A percentile compares a stretch with the other conserved stretches of the same genome.
These are phyloP conservation scores for Actinia tenebrosa DNA, from an alignment of 64 coral and sea anemone genomes.

Conservation along the genomic window DNA sequence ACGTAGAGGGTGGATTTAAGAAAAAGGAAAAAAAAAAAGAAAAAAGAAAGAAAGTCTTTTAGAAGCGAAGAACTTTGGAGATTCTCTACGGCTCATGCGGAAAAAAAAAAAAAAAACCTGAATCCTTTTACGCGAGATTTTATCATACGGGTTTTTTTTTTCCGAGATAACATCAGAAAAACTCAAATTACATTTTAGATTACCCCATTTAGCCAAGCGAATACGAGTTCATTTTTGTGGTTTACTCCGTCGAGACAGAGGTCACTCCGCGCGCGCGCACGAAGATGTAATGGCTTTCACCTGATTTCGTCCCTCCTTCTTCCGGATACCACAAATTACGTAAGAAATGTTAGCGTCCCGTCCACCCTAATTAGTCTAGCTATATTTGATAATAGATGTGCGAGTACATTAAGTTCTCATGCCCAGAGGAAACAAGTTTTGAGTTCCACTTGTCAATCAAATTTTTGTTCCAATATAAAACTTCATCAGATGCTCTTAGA, in stretches of 20 bases:
- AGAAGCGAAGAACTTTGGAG: background rate
- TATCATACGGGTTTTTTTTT: background rate
- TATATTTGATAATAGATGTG: slow-evolving; percentile 1
- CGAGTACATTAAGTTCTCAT: background rate
- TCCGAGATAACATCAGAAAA: background rate
- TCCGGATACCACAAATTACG: background rate
- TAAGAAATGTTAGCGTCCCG: background rate
- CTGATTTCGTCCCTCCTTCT: background rate
- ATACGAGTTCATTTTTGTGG: background rate
- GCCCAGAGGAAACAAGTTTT: background rate
- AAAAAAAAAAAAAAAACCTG: background rate
- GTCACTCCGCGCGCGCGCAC: background rate
- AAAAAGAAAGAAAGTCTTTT: background rate
- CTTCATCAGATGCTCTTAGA: background rate
- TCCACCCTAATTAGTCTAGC: background rate
- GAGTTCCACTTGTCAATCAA: background rate
- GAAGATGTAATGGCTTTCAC: background rate
- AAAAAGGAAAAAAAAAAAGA: no score
- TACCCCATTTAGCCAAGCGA: background rate
- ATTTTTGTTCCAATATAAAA: background rate
- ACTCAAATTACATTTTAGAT: background rate
- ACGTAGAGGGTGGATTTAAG: no score
- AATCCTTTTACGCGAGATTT: background rate
- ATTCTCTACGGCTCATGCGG: background rate
- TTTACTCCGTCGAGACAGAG: background rate